These are phyloP conservation scores for Tringa solitaria DNA, from an alignment of 2,113 vertebrate species.

Conservation along the genomic window DNA sequence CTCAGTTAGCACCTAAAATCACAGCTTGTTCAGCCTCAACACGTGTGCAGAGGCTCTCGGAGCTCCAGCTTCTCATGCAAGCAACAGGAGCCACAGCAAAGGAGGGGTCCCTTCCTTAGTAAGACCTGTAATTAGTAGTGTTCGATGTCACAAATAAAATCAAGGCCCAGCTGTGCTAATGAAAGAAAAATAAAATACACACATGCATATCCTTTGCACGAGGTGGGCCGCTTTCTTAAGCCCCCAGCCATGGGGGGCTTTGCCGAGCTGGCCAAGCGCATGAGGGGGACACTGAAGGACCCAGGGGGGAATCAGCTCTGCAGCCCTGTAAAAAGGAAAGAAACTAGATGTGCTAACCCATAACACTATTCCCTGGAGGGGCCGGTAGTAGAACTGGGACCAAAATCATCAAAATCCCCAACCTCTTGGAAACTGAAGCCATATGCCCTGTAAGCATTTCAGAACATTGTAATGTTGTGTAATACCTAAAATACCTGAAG, in stretches of 20 bases:
- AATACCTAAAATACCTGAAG: neutral
- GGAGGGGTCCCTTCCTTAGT: neutral
- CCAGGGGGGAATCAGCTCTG: accelerated
- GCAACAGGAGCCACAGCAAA: neutral
- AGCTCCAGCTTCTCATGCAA: neutral
- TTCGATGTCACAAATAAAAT: neutral
- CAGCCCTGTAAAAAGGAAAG: neutral
- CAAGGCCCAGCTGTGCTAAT: neutral
- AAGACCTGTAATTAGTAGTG: neutral
- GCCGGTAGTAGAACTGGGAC: neutral
- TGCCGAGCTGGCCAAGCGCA: accelerated
- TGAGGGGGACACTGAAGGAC: neutral
- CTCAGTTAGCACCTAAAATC: neutral
- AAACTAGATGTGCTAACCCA: too few species aligned
- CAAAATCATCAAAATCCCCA: neutral
- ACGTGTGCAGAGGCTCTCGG: accelerated
- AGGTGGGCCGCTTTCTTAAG: neutral
- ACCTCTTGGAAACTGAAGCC: neutral
- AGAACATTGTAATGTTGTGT: neutral
- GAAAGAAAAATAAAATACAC: neutral
- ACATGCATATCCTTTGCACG: neutral
- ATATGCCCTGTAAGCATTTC: neutral
- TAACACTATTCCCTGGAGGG: neutral
- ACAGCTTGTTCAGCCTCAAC: neutral
- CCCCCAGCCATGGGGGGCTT: neutral